A percentile compares a stretch with the other conserved stretches of the same genome.
phyloP scores from a whole-genome alignment of 2,797 vertebrate genomes.

The Sternarchorhynchus goeldii region DNA sequence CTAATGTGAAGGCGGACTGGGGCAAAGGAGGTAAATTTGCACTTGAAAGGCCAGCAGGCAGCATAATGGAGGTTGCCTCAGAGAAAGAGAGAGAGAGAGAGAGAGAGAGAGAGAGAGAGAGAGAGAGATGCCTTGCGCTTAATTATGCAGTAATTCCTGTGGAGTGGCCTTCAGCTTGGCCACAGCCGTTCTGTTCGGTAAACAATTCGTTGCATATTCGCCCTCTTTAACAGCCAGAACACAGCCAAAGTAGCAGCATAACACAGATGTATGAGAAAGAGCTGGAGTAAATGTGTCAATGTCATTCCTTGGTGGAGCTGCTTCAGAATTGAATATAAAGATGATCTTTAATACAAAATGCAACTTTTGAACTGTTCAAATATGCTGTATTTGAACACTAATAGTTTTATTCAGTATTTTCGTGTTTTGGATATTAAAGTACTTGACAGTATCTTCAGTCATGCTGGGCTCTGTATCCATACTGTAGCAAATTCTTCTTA shows the following conservation, averaged over 20 bases:
- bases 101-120: no score
- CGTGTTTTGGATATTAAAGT: no score
- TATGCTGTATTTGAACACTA: no score
- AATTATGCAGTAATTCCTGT: conserved; percentile 47
- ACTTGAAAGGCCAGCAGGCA: conserved; percentile 42
- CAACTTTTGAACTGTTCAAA: no score
- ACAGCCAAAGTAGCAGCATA: conserved; percentile 1
- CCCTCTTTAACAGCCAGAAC: conserved; percentile 19
- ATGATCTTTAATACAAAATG: no score
- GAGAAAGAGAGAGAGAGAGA: background rate
- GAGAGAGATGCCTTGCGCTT: conserved; percentile 40
- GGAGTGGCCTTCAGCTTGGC: conserved; percentile 41
- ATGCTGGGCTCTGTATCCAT: no score
- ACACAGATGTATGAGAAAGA: background rate
- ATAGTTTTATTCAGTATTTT: no score
- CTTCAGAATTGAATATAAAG: no score
- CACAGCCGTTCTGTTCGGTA: conserved; percentile 35
- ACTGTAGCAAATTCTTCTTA: background rate
- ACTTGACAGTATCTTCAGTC: no score
- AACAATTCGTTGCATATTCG: conserved; percentile 41
- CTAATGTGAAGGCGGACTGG: background rate
- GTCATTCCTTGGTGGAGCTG: no score
- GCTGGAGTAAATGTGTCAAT: no score
- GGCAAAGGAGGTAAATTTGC: conserved; percentile 35
- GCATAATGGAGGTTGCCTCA: conserved; percentile 42